A percentile compares a stretch with the other conserved stretches of the same genome.
Evolutionary conservation across 2,113 vertebrate species (phyloP).

Genomic region (Narcine bancroftii): DNA sequence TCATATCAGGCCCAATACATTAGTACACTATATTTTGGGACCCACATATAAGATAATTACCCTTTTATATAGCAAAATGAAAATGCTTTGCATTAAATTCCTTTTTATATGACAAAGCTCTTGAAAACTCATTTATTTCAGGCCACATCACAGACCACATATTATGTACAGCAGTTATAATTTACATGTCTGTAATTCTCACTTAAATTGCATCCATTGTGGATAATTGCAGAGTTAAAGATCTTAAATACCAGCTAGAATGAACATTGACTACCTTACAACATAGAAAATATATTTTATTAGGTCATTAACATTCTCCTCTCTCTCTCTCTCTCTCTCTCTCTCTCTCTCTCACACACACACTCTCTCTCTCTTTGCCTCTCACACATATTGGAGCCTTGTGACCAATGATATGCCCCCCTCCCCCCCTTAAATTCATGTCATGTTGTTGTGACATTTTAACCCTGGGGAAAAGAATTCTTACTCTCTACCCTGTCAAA

Average conservation of each 20-base stretch:
- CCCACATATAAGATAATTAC: background rate
- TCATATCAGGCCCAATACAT: too few relatives aligned
- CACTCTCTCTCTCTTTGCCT: too few relatives aligned
- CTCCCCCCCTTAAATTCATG: too few relatives aligned
- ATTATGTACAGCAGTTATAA: conserved; percentile 22
- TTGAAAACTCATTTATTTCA: conserved; percentile 30
- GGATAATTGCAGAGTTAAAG: conserved; percentile 17
- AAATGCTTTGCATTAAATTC: background rate
- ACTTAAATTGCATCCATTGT: conserved; percentile 19
- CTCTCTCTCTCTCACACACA: too few relatives aligned
- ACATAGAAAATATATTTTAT: conserved; percentile 17
- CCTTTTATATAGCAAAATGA: background rate
- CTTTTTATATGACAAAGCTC: conserved; percentile 12
- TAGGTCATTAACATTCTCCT: background rate
- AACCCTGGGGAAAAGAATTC: too few relatives aligned
- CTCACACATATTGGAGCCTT: too few relatives aligned
- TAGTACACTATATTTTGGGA: background rate
- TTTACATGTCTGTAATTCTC: conserved; percentile 7
- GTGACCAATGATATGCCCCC: too few relatives aligned
- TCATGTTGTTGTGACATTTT: too few relatives aligned
- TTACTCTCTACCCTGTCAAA: too few relatives aligned
- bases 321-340: background rate
- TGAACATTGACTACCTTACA: conserved; percentile 16
- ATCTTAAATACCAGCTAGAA: background rate
- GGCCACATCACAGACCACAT: background rate